phyloP scores from a whole-genome alignment of 2,888 invertebrate genomes.

The Melipona beecheii region DNA sequence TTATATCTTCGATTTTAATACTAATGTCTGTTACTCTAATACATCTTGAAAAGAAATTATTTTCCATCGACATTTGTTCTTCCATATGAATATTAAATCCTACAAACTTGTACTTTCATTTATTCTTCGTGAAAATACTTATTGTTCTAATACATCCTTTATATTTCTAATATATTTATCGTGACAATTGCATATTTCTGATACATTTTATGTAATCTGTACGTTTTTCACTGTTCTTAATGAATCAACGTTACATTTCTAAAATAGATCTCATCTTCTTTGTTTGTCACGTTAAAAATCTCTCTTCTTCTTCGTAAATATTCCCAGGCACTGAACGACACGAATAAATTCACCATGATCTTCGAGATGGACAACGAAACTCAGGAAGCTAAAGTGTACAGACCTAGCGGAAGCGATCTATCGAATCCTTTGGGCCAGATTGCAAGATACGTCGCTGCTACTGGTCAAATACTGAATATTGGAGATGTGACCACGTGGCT shows the following conservation, averaged over 20 bases:
- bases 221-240: not conserved
- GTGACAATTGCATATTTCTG: too few species aligned
- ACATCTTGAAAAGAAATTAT: too few species aligned
- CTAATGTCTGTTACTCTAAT: too few species aligned
- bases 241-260: not conserved
- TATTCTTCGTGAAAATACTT: too few species aligned
- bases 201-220: too few species aligned
- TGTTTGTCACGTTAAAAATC: not conserved
- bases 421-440: conserved; percentile 90
- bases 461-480: conserved; percentile 95
- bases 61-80: too few species aligned
- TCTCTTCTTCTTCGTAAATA: not conserved
- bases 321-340: conserved; percentile 80
- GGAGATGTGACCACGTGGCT: conserved; percentile 94
- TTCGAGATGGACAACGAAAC: conserved; percentile 92
- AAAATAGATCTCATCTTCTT: not conserved
- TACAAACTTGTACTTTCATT: too few species aligned
- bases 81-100: too few species aligned
- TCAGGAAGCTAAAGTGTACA: conserved; percentile 87
- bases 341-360: conserved; percentile 91
- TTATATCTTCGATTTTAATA: too few species aligned
- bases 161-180: too few species aligned
- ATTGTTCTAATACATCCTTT: too few species aligned
- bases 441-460: conserved; percentile 94
- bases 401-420: conserved; percentile 88